Percentiles rank a stretch among this genome's conserved stretches.
These are phyloP conservation scores for Sebastiscus tertius DNA, from an alignment of 2,797 vertebrate genomes.

Conservation along the genomic window DNA sequence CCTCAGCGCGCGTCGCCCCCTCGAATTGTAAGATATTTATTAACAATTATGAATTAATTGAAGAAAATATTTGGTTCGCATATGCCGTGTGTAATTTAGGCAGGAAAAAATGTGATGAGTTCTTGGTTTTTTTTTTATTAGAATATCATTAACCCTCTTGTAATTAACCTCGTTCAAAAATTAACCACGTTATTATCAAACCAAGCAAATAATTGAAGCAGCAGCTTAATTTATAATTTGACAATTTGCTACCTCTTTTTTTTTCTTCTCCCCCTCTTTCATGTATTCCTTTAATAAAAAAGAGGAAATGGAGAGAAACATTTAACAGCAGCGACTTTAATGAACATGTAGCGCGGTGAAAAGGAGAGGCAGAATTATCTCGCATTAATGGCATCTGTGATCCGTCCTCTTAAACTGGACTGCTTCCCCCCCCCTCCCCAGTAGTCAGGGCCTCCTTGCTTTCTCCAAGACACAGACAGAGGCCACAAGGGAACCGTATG, in stretches of 20 bases:
- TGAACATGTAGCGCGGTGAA: conserved; percentile 68
- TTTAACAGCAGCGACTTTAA: conserved; percentile 76
- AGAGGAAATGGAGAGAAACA: conserved; percentile 74
- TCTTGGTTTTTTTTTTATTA: conserved; percentile 73
- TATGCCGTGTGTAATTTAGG: conserved; percentile 75
- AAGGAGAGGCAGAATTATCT: conserved; percentile 64
- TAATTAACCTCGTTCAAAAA: conserved; percentile 88
- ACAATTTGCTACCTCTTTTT: conserved; percentile 80
- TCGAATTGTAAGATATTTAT: conserved; percentile 74
- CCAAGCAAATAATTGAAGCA: conserved; percentile 86
- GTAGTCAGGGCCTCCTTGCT: conserved; percentile 24
- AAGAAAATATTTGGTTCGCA: conserved; percentile 82
- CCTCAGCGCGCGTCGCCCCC: conserved; percentile 13
- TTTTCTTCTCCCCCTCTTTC: conserved; percentile 59
- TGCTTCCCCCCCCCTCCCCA: not conserved
- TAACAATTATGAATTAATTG: conserved; percentile 81
- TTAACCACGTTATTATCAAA: conserved; percentile 87
- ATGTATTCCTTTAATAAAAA: conserved; percentile 68
- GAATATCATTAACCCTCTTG: conserved; percentile 84
- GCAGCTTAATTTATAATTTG: conserved; percentile 85
- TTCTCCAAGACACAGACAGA: conserved; percentile 56
- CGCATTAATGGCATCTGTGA: conserved; percentile 67
- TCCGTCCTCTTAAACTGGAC: conserved; percentile 66
- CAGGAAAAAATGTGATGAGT: conserved; percentile 72
- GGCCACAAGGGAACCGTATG: conserved; percentile 65